phyloP scores from a whole-genome alignment of 2,113 vertebrate species.

The Falco punctatus region DNA sequence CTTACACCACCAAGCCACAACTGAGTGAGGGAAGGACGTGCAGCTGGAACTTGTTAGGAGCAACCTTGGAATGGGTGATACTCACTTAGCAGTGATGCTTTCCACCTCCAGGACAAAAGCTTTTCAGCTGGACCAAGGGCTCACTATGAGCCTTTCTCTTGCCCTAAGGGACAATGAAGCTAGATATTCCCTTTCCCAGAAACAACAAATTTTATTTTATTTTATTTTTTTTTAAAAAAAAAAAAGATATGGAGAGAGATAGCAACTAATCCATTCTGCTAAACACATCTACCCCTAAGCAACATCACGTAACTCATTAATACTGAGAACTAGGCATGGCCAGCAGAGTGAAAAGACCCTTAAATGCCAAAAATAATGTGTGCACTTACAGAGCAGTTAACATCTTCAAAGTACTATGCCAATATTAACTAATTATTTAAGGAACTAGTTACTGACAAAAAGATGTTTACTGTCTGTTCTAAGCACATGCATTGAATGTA shows the following conservation, averaged over 20 bases:
- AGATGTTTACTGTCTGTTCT: not conserved
- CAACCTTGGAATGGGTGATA: not conserved
- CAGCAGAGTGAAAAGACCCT: not conserved
- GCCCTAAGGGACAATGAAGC: not conserved
- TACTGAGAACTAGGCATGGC: not conserved
- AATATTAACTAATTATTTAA: constrained; percentile 36
- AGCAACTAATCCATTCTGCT: not conserved
- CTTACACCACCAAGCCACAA: not conserved
- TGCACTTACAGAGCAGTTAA: not conserved
- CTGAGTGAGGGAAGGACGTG: not conserved
- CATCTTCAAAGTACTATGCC: not conserved
- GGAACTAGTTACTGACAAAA: not conserved
- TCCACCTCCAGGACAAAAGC: not conserved
- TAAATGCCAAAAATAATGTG: not conserved
- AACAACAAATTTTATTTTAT: not conserved
- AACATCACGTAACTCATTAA: not conserved
- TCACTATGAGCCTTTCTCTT: not conserved
- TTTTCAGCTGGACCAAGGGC: not conserved
- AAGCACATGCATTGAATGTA: not conserved
- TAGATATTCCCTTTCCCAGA: not conserved
- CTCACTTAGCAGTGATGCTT: not conserved
- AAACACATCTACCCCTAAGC: not conserved
- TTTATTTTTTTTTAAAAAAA: not conserved
- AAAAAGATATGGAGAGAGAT: not conserved
- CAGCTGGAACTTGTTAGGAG: not conserved